These are phyloP conservation scores for Ligdia adustata DNA, from an alignment of 2,888 invertebrate species.

Conservation along the genomic window DNA sequence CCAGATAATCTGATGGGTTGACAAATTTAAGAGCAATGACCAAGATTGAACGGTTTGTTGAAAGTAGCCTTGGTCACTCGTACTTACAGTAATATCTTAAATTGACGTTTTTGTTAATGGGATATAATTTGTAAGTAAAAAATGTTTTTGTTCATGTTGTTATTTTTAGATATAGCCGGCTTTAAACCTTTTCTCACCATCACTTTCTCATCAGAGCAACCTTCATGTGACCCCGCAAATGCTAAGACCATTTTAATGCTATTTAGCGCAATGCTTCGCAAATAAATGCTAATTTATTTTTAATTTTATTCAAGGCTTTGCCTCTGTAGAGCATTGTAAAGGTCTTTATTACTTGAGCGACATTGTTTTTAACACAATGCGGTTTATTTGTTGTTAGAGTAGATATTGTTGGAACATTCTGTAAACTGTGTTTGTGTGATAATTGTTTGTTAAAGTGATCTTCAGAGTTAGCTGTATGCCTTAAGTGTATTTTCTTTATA, in stretches of 20 bases:
- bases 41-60: too few relatives aligned
- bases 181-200: constrained; percentile 3
- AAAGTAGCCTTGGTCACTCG: too few relatives aligned
- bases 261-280: constrained; percentile 15
- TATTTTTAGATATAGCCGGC: too few relatives aligned
- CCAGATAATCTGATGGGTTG: constrained; percentile 10
- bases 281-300: constrained; percentile 22
- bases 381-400: constrained; percentile 4
- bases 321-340: constrained; percentile 2
- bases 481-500: too few relatives aligned
- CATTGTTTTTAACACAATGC: constrained; percentile 22
- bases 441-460: too few relatives aligned
- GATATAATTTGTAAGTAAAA: too few relatives aligned
- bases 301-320: constrained; percentile 22
- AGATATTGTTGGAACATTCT: constrained; percentile 1
- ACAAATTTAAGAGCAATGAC: too few relatives aligned
- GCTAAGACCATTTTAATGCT: constrained; percentile 12
- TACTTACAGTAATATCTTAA: too few relatives aligned
- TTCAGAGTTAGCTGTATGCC: too few relatives aligned
- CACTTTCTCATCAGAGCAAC: constrained; percentile 6
- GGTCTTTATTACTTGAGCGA: constrained; percentile 12
- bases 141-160: too few relatives aligned
- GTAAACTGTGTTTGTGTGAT: constrained; percentile 2
- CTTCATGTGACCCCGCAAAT: constrained; percentile 8
- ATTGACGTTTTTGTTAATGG: too few relatives aligned